Evolutionary conservation across 2,797 vertebrate genomes (phyloP), one percentile per base, ranked within the genome.

Genomic region (Paratrypauchen microcephalus): DNA sequence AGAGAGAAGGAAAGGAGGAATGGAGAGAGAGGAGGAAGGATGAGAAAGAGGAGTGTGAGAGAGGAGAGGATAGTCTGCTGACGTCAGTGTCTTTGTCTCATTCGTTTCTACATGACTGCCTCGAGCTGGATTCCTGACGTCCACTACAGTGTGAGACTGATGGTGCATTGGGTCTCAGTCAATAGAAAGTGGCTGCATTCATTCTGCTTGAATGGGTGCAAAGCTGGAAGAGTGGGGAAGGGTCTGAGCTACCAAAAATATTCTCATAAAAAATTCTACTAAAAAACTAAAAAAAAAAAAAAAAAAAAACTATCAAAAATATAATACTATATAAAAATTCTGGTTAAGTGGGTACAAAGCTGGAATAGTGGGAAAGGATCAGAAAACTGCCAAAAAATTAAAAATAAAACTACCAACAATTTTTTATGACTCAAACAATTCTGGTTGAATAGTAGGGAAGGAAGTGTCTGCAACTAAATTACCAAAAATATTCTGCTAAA

Each of bases 71-170:
- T 54, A 67, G 68, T 76, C 39, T 69, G 45, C 68, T 74, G 74
- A 69, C 54, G 26, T 72, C 72, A 73, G 26, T 28, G 73, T 72
- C 69, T 73, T 59, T 54, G n/a, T 30, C 56, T 65, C 48, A 32
- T 58, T 56, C 65, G 48, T 64, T 55, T 36, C 13, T 59, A 39
- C 6, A 54, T 0, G 66, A 76, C 57, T 21, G 26, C 13, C 12
- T 36, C 57, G 3, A 11, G 23, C 26, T 32, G 0, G 19, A 55
- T 65, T 77, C 7, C 64, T 65, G 18, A 24, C 18, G 18, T 28
- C 24, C 65, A 45, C 30, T 64, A 15, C 21, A 28, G 1, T 54
- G 18, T 50, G 5, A 24, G 67, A 32, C 18, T 36, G 39, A n/a
- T 55, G 8, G 4, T 28, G 45, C 36, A 23, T 71, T 50, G 39